Conservation (phyloP, 2,888 invertebrate species). For the Athalia cordata region DNA sequence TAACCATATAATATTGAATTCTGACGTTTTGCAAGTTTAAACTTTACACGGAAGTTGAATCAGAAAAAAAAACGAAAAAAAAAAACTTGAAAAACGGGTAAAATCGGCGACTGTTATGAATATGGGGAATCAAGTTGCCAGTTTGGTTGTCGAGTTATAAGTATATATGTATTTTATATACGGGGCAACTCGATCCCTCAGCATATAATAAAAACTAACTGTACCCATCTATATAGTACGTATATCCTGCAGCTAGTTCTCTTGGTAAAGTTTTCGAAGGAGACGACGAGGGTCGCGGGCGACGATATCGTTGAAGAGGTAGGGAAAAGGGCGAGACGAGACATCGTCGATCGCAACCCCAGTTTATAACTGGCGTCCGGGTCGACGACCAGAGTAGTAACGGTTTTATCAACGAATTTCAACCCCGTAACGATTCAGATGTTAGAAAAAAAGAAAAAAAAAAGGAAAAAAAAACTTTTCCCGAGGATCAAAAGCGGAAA, state of each 20-base stretch:
- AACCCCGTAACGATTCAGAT: conserved; percentile 19
- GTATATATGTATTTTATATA: conserved; percentile 1
- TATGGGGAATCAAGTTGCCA: conserved; percentile 22
- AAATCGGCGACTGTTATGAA: too few species aligned
- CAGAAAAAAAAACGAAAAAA: too few species aligned
- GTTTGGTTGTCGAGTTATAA: neutral
- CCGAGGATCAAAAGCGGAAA: neutral
- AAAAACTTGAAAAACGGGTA: too few species aligned
- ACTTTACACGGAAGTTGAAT: too few species aligned
- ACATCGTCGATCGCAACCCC: conserved; percentile 30
- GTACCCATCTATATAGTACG: conserved; percentile 24
- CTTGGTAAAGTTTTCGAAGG: conserved; percentile 34
- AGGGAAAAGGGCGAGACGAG: conserved; percentile 41
- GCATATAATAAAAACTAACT: conserved; percentile 40
- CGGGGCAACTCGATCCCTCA: conserved; percentile 35
- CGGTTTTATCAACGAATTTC: conserved; percentile 36
- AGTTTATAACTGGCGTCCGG: conserved; percentile 13
- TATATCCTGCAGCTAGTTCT: conserved; percentile 17
- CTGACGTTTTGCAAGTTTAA: too few species aligned
- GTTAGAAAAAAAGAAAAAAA: neutral
- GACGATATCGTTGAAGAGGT: conserved; percentile 41
- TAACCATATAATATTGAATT: too few species aligned
- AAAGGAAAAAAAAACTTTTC: neutral
- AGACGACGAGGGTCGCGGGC: conserved; percentile 43
- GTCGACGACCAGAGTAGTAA: conserved; percentile 37